Evolutionary conservation across 2,797 vertebrate species (phyloP), one percentile per base, ranked within the genome.

Genomic region (Limnodromus scolopaceus): DNA sequence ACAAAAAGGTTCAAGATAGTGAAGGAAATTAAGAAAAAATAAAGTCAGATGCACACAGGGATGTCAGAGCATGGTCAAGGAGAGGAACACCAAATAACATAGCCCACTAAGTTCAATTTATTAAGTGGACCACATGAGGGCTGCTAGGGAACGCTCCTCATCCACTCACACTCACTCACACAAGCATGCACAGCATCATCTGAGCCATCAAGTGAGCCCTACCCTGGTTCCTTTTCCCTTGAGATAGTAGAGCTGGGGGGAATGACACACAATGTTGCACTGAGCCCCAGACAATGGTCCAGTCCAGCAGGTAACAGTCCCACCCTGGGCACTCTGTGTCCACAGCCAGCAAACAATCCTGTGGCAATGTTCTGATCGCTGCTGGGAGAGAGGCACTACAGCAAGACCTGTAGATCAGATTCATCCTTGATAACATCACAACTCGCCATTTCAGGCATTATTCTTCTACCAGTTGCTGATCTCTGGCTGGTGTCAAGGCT

Each of bases 271-370:
- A 61, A 8, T 14, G 6, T 11, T 63, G n/a, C 36, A 38, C 23
- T 64, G 45, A 70, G 22, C 2, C 3, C 13, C 8, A 2, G 10
- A 9, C 6, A 64, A 3, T 20, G 4, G 20, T 83, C 10, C 17
- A 68, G 23, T 13, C 45, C 64, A 69, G 60, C 18, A 65, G 20
- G 16, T 57, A 53, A 39, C 0, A 2, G 19, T 66, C 34, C 15
- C 28, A 75, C 16, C 16, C 46, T 0, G 0, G 30, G 12, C 30
- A 43, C 24, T 77, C n/a, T 24, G 5, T 45, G 15, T n/a, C 60
- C 30, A 48, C 1, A 1, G 14, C 15, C 30, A n/a, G 16, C 24
- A 64, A 38, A 51, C 8, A 54, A 19, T 19, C 45, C 15, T 32
- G 16, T 24, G 32, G 15, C 13, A 45, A 45, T 43, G 13, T 65